Conservation (phyloP, 2,797 vertebrate genomes). For the Pyrocephalus nanus region DNA sequence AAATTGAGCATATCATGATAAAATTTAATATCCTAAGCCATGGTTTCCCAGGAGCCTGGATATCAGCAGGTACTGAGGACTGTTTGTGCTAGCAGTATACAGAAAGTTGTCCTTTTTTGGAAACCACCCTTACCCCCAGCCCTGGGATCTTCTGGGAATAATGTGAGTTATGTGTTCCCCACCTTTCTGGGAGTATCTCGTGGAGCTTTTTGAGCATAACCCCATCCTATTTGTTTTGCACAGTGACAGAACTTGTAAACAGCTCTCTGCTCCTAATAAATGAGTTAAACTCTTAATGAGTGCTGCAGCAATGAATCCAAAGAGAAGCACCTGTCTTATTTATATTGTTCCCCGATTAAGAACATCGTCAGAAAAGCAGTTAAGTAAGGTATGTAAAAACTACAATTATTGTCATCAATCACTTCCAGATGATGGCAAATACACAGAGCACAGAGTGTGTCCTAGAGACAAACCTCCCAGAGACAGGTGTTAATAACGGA, state of each 20-base stretch:
- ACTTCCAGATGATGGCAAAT: neutral
- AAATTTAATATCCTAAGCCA: neutral
- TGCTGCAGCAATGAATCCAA: neutral
- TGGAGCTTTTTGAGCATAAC: neutral
- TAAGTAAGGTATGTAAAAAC: slow-evolving; percentile 1
- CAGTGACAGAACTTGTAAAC: neutral
- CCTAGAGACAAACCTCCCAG: neutral
- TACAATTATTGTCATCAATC: neutral
- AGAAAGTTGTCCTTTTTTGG: neutral
- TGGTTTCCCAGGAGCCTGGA: neutral
- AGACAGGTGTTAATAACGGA: slow-evolving; percentile 14
- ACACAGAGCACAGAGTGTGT: neutral
- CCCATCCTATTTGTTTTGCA: neutral
- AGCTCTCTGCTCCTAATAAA: neutral
- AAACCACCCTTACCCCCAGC: neutral
- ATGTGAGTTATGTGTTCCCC: fast-evolving
- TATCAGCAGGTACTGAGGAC: neutral
- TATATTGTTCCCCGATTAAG: neutral
- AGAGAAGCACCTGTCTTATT: neutral
- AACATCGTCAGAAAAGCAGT: neutral
- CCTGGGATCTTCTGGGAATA: neutral
- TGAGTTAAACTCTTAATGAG: neutral
- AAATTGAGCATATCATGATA: neutral
- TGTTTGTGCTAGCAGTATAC: neutral
- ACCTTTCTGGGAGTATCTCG: neutral